Conservation (phyloP, 2,888 invertebrate genomes). For the Ceratothoa steindachneri region DNA sequence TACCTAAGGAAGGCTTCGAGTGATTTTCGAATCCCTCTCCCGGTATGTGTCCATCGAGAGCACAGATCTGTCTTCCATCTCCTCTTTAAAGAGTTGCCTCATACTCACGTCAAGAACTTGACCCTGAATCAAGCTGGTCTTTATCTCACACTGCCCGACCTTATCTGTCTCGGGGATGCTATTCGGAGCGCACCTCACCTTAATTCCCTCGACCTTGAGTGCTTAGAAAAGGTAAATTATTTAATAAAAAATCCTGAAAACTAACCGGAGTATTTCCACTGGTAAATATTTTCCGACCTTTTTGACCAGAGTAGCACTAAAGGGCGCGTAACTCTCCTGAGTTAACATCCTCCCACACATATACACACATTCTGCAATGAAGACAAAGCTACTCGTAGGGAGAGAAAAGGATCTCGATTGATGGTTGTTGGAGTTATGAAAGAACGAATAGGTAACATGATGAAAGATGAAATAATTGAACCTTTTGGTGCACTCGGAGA, state of each 20-base stretch:
- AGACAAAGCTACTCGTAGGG: too few species aligned
- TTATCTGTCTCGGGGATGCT: slow-evolving; percentile 43
- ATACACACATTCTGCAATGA: too few species aligned
- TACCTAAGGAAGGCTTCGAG: neutral
- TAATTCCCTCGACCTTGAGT: slow-evolving; percentile 25
- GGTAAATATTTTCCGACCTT: neutral
- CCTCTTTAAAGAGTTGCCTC: slow-evolving; percentile 35
- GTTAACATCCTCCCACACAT: too few species aligned
- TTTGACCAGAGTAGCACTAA: neutral
- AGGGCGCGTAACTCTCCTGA: neutral
- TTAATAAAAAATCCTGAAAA: neutral
- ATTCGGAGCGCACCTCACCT: slow-evolving; percentile 27
- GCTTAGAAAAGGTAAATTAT: slow-evolving; percentile 21
- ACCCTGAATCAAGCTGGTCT: slow-evolving; percentile 34
- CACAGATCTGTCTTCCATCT: slow-evolving; percentile 40
- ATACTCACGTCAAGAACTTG: slow-evolving; percentile 25
- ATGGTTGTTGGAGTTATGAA: too few species aligned
- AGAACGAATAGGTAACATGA: too few species aligned
- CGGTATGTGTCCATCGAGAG: slow-evolving; percentile 28
- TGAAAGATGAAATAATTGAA: too few species aligned
- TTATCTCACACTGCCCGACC: slow-evolving; percentile 33
- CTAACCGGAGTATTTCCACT: neutral
- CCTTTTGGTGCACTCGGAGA: too few species aligned
- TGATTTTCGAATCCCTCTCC: slow-evolving; percentile 29
- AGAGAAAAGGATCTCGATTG: too few species aligned